Conservation (phyloP, 2,797 vertebrate species). For the Staurois parvus region DNA sequence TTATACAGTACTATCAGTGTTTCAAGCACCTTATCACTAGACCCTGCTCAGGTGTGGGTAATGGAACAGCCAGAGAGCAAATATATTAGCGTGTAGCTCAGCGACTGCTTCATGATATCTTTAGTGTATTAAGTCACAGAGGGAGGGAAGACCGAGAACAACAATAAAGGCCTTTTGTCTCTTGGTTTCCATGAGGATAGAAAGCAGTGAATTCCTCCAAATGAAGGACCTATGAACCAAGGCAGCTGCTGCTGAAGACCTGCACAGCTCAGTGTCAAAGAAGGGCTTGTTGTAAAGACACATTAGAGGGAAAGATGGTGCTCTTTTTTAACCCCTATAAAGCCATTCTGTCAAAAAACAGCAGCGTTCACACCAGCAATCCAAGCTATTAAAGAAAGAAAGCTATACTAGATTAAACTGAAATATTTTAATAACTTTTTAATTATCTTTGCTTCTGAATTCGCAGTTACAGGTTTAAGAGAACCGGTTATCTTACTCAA, state of each 20-base stretch:
- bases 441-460: too few relatives aligned
- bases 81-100: slow-evolving; percentile 34
- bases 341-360: background rate
- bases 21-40: slow-evolving; percentile 42
- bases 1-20: slow-evolving; percentile 16
- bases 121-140: slow-evolving; percentile 44
- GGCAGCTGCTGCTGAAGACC: slow-evolving; percentile 40
- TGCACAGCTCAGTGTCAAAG: slow-evolving; percentile 20
- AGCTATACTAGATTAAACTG: background rate
- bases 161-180: slow-evolving; percentile 52
- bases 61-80: slow-evolving; percentile 35
- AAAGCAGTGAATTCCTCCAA: slow-evolving; percentile 45
- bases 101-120: slow-evolving; percentile 50
- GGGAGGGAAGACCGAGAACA: slow-evolving; percentile 23
- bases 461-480: too few relatives aligned
- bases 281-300: slow-evolving; percentile 16
- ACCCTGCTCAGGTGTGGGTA: slow-evolving; percentile 44
- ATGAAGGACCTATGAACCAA: slow-evolving; percentile 38
- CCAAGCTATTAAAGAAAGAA: too few relatives aligned
- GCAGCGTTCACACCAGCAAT: background rate
- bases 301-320: background rate
- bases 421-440: background rate
- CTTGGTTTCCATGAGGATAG: slow-evolving; percentile 54
- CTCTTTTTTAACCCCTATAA: background rate
- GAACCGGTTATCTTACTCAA: too few relatives aligned